Evolutionary conservation across 2,797 vertebrate species (phyloP).

Genomic region (Brachymystax lenok): DNA sequence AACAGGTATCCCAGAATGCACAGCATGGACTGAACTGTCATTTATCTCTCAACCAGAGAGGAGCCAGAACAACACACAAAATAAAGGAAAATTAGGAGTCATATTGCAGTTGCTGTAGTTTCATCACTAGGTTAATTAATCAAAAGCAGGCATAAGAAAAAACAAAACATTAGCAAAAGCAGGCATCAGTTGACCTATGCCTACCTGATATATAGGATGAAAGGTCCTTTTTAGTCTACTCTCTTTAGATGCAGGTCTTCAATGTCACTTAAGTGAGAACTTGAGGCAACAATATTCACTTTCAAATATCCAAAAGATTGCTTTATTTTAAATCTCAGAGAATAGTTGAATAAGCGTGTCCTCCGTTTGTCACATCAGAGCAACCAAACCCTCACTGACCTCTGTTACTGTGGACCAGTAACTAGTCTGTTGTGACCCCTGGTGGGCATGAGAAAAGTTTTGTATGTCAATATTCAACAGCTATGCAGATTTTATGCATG

Average conservation of each 20-base stretch:
- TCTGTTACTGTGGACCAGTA: not conserved
- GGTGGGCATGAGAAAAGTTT: not conserved
- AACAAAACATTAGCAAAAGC: not conserved
- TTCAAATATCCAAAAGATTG: not conserved
- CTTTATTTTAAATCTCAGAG: not conserved
- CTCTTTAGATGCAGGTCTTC: not conserved
- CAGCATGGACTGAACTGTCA: constrained; percentile 1
- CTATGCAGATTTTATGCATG: not conserved
- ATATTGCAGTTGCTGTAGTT: not conserved
- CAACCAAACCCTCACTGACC: constrained; percentile 2
- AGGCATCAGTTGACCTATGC: not conserved
- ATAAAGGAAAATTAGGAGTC: not conserved
- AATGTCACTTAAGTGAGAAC: not conserved
- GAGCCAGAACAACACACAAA: not conserved
- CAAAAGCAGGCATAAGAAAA: not conserved
- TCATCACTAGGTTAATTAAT: not conserved
- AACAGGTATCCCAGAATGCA: not conserved
- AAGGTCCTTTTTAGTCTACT: not conserved
- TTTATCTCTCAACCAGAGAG: not conserved
- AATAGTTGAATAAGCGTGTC: not conserved
- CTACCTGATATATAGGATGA: not conserved
- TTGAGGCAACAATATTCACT: not conserved
- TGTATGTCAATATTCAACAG: not conserved
- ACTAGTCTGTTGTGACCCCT: constrained; percentile 12
- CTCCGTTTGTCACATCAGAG: not conserved